A percentile compares a stretch with the other conserved stretches of the same genome.
phyloP scores from a whole-genome alignment of 2,113 vertebrate genomes.

The Cephalopholis sonnerati region DNA sequence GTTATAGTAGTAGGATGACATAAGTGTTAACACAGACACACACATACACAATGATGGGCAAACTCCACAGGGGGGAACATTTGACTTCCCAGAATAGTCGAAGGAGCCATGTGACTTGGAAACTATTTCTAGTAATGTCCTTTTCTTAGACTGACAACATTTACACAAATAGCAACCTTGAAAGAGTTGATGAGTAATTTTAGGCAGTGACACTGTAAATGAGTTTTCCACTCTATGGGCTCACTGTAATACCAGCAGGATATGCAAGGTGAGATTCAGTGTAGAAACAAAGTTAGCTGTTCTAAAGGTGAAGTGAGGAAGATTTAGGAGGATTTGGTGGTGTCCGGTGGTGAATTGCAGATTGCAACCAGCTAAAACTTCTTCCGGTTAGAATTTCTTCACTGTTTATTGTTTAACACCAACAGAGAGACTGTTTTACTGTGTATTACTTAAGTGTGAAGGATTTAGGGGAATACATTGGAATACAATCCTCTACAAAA shows the following conservation, averaged over 20 bases:
- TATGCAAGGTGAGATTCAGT: not conserved
- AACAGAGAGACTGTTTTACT: not conserved
- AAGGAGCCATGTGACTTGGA: slow-evolving; percentile 74
- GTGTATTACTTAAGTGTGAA: not conserved
- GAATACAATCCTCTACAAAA: too few species aligned
- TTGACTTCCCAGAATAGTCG: slow-evolving; percentile 69
- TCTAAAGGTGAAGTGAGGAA: not conserved
- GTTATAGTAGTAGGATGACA: slow-evolving; percentile 60
- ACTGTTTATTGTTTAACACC: too few species aligned
- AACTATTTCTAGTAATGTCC: slow-evolving; percentile 80
- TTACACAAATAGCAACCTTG: slow-evolving; percentile 44
- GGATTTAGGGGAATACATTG: too few species aligned
- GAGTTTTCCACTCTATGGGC: slow-evolving; percentile 61
- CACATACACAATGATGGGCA: slow-evolving; percentile 35
- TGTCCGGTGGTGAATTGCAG: too few species aligned
- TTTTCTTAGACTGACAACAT: slow-evolving; percentile 71
- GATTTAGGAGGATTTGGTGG: too few species aligned
- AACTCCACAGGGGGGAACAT: slow-evolving; percentile 42
- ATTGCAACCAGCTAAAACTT: too few species aligned
- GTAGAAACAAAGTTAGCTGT: not conserved
- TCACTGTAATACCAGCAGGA: slow-evolving; percentile 32
- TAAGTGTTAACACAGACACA: slow-evolving; percentile 40
- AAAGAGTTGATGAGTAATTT: slow-evolving; percentile 58
- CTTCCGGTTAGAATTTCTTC: too few species aligned
- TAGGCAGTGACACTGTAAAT: slow-evolving; percentile 45